Evolutionary conservation across 2,888 invertebrate genomes (phyloP).

Genomic region (Patella caerulea): DNA sequence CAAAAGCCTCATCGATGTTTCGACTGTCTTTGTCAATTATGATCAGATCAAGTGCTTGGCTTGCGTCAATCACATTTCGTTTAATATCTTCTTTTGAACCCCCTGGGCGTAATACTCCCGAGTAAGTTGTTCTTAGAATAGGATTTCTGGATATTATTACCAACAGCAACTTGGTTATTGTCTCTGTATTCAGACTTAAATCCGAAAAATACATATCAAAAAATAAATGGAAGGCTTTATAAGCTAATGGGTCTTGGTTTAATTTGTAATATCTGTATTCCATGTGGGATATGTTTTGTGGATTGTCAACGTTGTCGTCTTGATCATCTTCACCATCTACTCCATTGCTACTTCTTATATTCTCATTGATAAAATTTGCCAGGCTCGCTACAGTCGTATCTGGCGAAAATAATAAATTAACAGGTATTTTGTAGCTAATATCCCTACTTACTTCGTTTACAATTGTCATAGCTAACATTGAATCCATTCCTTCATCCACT

Average conservation of each 20-base stretch:
- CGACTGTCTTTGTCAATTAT: not conserved
- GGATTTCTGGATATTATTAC: not conserved
- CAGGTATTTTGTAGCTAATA: conserved; percentile 29
- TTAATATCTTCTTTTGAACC: not conserved
- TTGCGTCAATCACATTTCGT: not conserved
- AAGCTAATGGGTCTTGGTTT: not conserved
- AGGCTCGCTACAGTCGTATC: conserved; percentile 27
- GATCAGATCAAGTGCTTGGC: not conserved
- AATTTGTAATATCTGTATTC: not conserved
- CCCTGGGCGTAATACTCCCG: not conserved
- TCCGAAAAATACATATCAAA: not conserved
- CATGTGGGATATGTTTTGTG: not conserved
- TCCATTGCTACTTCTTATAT: not conserved
- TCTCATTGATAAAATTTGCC: conserved; percentile 23
- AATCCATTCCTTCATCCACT: conserved; percentile 45
- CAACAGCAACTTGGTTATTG: not conserved
- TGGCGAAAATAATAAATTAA: conserved; percentile 27
- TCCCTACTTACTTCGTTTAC: conserved; percentile 34
- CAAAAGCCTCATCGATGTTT: not conserved
- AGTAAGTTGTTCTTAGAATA: not conserved
- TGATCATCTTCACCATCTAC: not conserved
- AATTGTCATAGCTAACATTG: conserved; percentile 48
- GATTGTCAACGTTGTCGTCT: not conserved
- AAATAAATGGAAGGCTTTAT: not conserved
- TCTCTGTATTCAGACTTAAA: not conserved